Conservation (phyloP, 2,113 vertebrate species). For the Cygnus buccinator region DNA sequence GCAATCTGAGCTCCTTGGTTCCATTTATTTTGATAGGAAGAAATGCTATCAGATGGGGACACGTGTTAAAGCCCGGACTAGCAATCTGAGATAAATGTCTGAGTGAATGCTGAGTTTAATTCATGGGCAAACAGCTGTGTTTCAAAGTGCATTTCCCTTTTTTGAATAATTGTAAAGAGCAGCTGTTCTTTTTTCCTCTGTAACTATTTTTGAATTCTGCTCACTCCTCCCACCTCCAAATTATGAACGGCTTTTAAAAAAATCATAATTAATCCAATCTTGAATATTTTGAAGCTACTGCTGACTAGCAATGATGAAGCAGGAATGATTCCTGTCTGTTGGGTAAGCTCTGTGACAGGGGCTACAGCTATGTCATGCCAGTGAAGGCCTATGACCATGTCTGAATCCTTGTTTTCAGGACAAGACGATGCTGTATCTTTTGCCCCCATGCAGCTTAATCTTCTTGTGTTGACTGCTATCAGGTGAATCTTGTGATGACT, state of each 20-base stretch:
- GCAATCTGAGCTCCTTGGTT: neutral
- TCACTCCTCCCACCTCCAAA: neutral
- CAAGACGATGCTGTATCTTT: rapidly evolving
- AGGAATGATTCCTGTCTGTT: neutral
- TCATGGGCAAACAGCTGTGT: neutral
- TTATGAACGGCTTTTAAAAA: neutral
- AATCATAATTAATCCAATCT: neutral
- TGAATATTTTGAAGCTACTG: neutral
- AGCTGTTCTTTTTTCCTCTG: neutral
- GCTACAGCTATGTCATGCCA: neutral
- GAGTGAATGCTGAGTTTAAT: neutral
- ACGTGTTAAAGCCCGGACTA: neutral
- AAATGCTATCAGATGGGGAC: neutral
- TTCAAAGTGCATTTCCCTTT: neutral
- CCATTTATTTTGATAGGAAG: neutral
- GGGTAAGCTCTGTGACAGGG: neutral
- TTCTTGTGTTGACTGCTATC: neutral
- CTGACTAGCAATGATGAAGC: neutral
- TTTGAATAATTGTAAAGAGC: neutral
- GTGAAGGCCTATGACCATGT: neutral
- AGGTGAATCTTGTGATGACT: neutral
- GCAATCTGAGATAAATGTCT: neutral
- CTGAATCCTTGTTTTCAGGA: neutral
- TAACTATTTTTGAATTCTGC: neutral
- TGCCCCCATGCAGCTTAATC: neutral